Base-by-base conservation (phyloP, 1,140 invertebrate genomes). In the Drosophila mayri region DNA sequence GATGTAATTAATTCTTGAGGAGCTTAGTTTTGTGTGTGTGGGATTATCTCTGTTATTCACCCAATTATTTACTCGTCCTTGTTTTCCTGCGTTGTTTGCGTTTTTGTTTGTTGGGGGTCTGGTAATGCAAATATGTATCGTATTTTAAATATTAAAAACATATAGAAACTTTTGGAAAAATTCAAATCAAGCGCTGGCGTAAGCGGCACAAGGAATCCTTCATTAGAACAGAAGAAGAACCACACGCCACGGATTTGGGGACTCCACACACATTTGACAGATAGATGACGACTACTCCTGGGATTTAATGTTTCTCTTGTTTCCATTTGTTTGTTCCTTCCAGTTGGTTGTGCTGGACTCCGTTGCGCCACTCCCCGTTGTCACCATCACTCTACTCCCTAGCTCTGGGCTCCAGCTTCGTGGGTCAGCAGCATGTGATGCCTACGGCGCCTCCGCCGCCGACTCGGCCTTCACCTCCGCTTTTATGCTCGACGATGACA, bases 361-460 rank as follows among this genome's bases (percentile, higher is more conserved):
- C 54, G 43, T 52, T 57, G 64, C 52, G 74, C 79, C 82, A 60
- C 71, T 88, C 79, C 67, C 83, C 84, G 80, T 83, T 87, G 83
- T 79, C 84, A 73, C 67, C 63, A 44, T 55, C 52, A 38, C 59
- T 62, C 59, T 38, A 55, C 46, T 52, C 68, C 58, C 46, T 54
- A 77, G 55, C 50, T 59, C 47, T 40, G 8, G 14, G 49, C 47
- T 63, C 57, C 62, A 55, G 68, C 63, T 75, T 14, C 65, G 40
- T 43, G 50, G 68, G 68, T 82, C 67, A 75, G 64, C 52, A 55
- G 52, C 35, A n/a, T 55, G 14, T 22, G 64, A 57, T 55, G 66
- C 52, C 80, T 87, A 87, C 85, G 85, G 91, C 67, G 91, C 85
- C 81, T 93, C 92, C 76, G 91, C 87, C 82, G 90, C 85, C 82